Base-by-base conservation (phyloP, 2,113 vertebrate genomes). In the Thunnus maccoyii region DNA sequence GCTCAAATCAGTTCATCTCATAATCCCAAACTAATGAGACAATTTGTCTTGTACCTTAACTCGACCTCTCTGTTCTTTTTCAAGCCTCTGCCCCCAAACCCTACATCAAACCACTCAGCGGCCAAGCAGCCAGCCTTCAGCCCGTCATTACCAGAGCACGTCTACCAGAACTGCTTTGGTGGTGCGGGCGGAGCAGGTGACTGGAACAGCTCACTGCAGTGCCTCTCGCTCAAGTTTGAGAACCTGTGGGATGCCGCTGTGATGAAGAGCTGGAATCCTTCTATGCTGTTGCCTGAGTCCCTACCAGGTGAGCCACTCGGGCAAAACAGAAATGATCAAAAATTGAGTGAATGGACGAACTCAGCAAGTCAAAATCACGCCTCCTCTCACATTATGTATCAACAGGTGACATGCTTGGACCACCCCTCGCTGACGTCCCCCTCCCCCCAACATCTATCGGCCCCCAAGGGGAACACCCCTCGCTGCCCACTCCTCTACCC, bases 241-340 rank as follows among this genome's bases (percentile, higher is more conserved):
- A 99, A 98, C 92, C 95, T 99, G 76, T 99, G 98, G 97, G 98
- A 96, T 72, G 97, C 98, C 76, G 96, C 98, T 84, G 95, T 99
- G 95, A 98, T 99, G 97, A 99, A 99, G 92, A 97, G 96, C 96
- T 99, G 97, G 97, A 99, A 96, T 93, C 95, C 97, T 60, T 96
- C 97, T 85, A 93, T 97, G 46, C 97, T 98, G 95, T 92, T 99
- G 86, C 97, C 97, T 52, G 98, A 99, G 85, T 96, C 97, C 27
- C 92, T 98, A 87, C 96, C 97, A 94, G 97, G 98, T 99, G 93
- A 97, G 95, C 47, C 3, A 0, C 68, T 16, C 11, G 0, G 22
- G 4, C 13, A 3, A 4, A 22, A 36, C 44, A 47, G 4, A 73
- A 62, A 47, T 30, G 1, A 1, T 0, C 7, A 11, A 2, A 18